Evolutionary conservation across 2,888 invertebrate genomes (phyloP).

Genomic region (Andrena hattorfiana): DNA sequence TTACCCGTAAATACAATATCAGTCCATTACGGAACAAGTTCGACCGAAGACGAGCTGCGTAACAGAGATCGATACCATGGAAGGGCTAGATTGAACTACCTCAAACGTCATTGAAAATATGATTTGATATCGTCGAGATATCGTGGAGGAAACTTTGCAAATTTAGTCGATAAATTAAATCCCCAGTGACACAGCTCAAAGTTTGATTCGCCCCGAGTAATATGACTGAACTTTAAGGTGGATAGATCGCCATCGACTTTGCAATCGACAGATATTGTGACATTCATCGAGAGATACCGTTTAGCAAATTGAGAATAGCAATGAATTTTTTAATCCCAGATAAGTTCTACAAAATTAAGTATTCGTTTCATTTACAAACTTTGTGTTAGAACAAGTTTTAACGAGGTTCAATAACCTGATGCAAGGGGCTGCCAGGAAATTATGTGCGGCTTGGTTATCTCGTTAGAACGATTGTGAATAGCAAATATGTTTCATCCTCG

Average conservation of each 20-base stretch:
- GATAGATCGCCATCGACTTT: background rate
- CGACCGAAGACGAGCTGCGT: background rate
- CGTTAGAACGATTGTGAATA: background rate
- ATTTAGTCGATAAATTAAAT: slow-evolving; percentile 1
- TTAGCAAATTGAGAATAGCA: too few relatives aligned
- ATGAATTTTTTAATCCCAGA: too few relatives aligned
- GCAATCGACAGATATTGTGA: background rate
- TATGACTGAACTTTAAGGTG: background rate
- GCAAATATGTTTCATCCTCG: background rate
- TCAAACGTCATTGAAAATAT: slow-evolving; percentile 4
- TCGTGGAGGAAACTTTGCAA: background rate
- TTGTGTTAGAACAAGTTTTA: background rate
- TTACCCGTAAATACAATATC: slow-evolving; percentile 6
- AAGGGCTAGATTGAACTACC: background rate
- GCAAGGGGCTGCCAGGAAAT: background rate
- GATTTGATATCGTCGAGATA: slow-evolving; percentile 6
- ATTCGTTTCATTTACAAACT: too few relatives aligned
- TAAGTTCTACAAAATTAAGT: too few relatives aligned
- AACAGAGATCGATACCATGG: background rate
- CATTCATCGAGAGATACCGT: background rate
- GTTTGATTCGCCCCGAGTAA: background rate
- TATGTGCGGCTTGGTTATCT: background rate
- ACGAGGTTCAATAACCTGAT: background rate
- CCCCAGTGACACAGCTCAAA: background rate
- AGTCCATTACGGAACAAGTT: background rate